These are phyloP conservation scores for Ischnus inquisitorius DNA, from an alignment of 2,888 invertebrate genomes.

Conservation along the genomic window DNA sequence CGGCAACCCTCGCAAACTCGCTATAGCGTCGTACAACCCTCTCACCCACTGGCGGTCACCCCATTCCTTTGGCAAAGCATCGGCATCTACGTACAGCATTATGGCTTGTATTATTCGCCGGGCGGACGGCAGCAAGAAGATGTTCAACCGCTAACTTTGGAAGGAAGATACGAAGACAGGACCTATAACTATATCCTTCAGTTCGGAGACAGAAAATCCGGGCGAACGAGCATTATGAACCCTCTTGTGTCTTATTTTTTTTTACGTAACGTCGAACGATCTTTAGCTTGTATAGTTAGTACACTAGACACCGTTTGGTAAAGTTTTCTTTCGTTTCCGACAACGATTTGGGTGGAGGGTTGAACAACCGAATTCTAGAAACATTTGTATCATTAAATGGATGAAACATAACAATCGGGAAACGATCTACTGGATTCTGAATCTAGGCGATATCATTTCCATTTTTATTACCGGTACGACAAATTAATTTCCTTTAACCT, in stretches of 20 bases:
- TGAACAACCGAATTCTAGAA: too few relatives aligned
- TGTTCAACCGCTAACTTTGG: slow-evolving; percentile 16
- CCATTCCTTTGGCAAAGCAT: slow-evolving; percentile 2
- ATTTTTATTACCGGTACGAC: too few relatives aligned
- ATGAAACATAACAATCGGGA: too few relatives aligned
- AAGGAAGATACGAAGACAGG: slow-evolving; percentile 21
- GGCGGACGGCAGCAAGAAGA: slow-evolving; percentile 24
- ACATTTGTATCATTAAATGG: too few relatives aligned
- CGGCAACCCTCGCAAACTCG: slow-evolving; percentile 41
- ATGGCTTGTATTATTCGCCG: slow-evolving; percentile 23
- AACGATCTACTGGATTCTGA: too few relatives aligned
- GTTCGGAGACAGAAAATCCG: not conserved
- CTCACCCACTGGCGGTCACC: slow-evolving; percentile 4
- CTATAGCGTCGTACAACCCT: slow-evolving; percentile 22
- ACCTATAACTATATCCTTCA: not conserved
- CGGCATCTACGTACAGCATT: slow-evolving; percentile 7
- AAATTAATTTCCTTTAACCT: too few relatives aligned
- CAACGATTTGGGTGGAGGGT: too few relatives aligned
- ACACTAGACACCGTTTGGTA: too few relatives aligned
- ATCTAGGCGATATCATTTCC: too few relatives aligned
- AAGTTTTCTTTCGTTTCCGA: too few relatives aligned
- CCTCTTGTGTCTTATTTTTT: not conserved
- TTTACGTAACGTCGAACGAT: not conserved
- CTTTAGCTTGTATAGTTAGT: too few relatives aligned
- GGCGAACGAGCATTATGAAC: not conserved